Evolutionary conservation across 2,888 invertebrate species (phyloP).

Genomic region (Linhomoeus sp.): DNA sequence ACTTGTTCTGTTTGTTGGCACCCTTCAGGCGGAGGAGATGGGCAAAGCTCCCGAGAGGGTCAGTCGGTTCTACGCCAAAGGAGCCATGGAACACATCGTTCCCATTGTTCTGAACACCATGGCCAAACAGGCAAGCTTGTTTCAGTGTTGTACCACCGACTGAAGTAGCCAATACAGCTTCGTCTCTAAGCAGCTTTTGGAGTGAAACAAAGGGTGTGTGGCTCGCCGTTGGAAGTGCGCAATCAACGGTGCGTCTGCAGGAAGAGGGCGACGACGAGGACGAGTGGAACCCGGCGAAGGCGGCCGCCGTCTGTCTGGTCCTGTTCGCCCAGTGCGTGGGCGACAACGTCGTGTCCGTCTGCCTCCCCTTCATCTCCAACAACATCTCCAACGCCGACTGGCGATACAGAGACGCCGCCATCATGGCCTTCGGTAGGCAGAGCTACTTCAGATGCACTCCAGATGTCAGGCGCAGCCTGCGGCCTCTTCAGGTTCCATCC

Average conservation of each 20-base stretch:
- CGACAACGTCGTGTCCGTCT: conserved; percentile 82
- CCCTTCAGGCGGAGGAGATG: conserved; percentile 53
- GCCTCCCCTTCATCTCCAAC: conserved; percentile 81
- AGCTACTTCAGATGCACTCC: too few species aligned
- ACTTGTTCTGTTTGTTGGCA: too few species aligned
- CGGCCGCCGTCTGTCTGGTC: conserved; percentile 96
- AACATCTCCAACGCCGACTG: conserved; percentile 59
- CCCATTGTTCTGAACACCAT: conserved; percentile 80
- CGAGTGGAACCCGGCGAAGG: conserved; percentile 98
- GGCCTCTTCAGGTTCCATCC: conserved; percentile 42
- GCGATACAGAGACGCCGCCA: conserved; percentile 55
- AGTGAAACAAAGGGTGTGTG: too few species aligned
- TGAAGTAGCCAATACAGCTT: too few species aligned
- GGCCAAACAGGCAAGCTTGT: conserved; percentile 52
- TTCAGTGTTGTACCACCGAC: background rate
- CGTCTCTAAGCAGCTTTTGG: too few species aligned
- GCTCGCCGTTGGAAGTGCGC: background rate
- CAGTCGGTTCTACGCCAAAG: conserved; percentile 90
- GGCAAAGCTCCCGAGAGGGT: conserved; percentile 81
- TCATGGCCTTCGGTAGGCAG: conserved; percentile 75
- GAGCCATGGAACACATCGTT: conserved; percentile 78
- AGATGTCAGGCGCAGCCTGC: too few species aligned
- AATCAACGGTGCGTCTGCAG: conserved; percentile 10
- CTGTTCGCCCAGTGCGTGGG: conserved; percentile 88
- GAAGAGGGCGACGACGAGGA: conserved; percentile 86